Percentiles rank a stretch among this genome's conserved stretches.
Conservation (phyloP, 2,888 invertebrate species). For the Oligia strigilis region DNA sequence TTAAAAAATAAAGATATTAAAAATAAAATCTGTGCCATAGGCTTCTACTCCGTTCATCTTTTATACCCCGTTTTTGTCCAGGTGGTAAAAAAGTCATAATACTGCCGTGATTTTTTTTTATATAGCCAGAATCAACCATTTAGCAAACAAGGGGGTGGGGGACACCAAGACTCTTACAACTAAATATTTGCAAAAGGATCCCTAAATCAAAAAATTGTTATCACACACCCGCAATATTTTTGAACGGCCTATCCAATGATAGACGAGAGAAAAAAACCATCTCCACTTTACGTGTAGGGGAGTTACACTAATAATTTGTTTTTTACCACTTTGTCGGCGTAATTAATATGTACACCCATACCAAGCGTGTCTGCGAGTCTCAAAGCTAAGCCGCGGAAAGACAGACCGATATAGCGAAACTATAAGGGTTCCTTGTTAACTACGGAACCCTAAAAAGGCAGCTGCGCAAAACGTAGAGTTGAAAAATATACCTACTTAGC, state of each 20-base stretch:
- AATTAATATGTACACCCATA: background rate
- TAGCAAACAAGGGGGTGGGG: no score
- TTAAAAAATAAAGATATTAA: no score
- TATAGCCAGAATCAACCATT: background rate
- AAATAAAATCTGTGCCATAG: no score
- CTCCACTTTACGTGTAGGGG: no score
- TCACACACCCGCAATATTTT: background rate
- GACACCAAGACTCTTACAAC: no score
- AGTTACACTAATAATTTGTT: background rate
- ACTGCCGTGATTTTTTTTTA: background rate
- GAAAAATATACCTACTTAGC: background rate
- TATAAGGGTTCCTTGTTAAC: background rate
- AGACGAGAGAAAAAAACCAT: background rate
- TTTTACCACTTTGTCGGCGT: background rate
- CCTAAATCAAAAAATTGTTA: background rate
- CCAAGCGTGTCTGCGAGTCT: background rate
- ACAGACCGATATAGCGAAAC: background rate
- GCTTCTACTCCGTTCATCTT: no score
- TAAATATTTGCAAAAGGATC: background rate
- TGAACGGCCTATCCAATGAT: background rate
- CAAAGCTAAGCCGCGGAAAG: background rate
- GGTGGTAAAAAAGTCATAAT: background rate
- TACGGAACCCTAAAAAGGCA: background rate
- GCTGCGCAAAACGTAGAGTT: background rate
- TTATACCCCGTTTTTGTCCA: no score